A percentile compares a stretch with the other conserved stretches of the same genome.
These are phyloP conservation scores for Grammomys dolichurus DNA, from an alignment of 2,113 vertebrate genomes.

Conservation along the genomic window DNA sequence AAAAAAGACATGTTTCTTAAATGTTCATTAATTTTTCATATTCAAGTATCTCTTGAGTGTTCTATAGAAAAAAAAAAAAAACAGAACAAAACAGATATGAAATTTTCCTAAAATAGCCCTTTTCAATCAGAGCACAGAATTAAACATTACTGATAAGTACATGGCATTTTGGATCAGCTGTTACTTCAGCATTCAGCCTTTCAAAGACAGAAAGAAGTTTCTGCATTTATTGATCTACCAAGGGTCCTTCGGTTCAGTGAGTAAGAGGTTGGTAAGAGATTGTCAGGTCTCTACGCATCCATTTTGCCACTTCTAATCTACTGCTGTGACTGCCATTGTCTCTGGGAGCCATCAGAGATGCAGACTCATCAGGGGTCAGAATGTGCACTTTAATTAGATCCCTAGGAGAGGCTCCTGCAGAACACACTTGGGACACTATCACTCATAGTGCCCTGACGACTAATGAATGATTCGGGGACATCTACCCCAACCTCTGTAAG, in stretches of 20 bases:
- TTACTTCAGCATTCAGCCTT: background rate
- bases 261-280: constrained; percentile 1
- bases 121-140: constrained; percentile 3
- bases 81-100: background rate
- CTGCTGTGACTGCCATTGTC: background rate
- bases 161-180: background rate
- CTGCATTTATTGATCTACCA: background rate
- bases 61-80: background rate
- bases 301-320: background rate
- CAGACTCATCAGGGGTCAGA: background rate
- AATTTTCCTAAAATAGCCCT: background rate
- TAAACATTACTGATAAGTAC: background rate
- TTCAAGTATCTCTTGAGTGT: background rate
- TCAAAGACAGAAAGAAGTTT: background rate
- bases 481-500: background rate
- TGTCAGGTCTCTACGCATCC: background rate
- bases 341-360: background rate
- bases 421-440: background rate
- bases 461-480: background rate
- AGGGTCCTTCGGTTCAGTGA: background rate
- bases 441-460: background rate
- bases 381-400: background rate
- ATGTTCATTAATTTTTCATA: constrained; percentile 38
- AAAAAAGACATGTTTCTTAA: background rate
- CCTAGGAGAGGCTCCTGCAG: background rate